Base-by-base conservation (phyloP, 2,113 vertebrate genomes). In the Sinocyclocheilus grahami region DNA sequence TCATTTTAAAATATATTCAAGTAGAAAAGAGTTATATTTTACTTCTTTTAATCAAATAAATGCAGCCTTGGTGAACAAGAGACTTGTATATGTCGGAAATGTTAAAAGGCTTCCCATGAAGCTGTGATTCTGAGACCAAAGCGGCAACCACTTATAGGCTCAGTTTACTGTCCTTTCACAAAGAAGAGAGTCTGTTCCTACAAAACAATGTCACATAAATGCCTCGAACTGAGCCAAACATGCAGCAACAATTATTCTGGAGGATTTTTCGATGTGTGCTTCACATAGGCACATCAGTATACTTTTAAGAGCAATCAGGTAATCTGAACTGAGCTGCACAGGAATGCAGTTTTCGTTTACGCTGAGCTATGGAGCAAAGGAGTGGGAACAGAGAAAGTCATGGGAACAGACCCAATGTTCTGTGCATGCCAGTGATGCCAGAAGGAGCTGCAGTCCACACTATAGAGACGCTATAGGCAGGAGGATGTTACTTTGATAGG, bases 261-360 rank as follows among this genome's bases (percentile, higher is more conserved):
- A 74, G 10, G 71, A 74, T n/a, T 22, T 74, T 60, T 20, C 10
- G 22, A 74, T 74, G 37, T 30, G 27, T 78, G 51, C 14, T 11
- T 58, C 83, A 83, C 27, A 83, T 48, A 72, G 72, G 58, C 58
- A 84, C 58, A 46, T 55, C 27, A 2, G 55, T 63, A 46, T 65
- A 24, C 24, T 58, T 46, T 46, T 11, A 55, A 24, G 46, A 30
- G 51, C 27, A 51, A 85, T 76, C 76, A 69, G 77, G 76, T 80
- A 65, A 85, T 20, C 74, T 33, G 27, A 62, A 63, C n/a, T 74
- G 78, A 85, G 42, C 75, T 78, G 76, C 76, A 42, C 55, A 62
- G 67, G 78, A 85, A 51, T 78, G 60, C 42, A 30, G 60, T 30
- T 84, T 84, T 69, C 18, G 18, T 55, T 85, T 78, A 27, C 22